A percentile compares a stretch with the other conserved stretches of the same genome.
These are phyloP conservation scores for Corvus hawaiiensis DNA, from an alignment of 2,113 vertebrate species.

Conservation along the genomic window DNA sequence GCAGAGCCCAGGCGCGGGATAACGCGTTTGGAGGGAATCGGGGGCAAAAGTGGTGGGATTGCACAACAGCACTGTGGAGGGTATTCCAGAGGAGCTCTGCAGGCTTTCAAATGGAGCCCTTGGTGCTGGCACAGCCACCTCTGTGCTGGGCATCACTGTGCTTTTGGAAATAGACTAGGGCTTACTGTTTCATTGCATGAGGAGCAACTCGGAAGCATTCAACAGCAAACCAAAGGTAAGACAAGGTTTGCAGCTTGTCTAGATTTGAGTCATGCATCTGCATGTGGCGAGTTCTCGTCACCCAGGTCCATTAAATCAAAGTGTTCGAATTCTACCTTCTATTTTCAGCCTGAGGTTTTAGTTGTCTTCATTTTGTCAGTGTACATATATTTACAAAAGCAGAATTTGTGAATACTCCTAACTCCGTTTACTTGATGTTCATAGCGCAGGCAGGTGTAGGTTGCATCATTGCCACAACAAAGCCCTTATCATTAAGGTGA, in stretches of 20 bases:
- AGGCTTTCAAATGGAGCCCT: neutral
- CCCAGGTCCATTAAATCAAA: neutral
- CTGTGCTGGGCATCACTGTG: accelerated
- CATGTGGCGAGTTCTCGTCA: neutral
- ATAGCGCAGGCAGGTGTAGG: neutral
- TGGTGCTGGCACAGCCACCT: neutral
- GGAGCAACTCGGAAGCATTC: neutral
- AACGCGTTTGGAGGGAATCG: accelerated
- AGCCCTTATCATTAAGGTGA: neutral
- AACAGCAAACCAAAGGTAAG: neutral
- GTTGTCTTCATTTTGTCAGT: neutral
- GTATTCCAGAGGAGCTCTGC: neutral
- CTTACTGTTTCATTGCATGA: neutral
- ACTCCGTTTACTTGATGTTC: neutral
- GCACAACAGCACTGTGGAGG: accelerated
- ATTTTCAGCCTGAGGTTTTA: neutral
- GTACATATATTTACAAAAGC: too few relatives aligned
- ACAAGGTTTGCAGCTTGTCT: neutral
- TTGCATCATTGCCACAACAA: neutral
- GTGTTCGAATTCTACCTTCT: accelerated
- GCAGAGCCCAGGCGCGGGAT: neutral
- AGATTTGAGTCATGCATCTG: neutral
- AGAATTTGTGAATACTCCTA: neutral
- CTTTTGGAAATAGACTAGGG: neutral
- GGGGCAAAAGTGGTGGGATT: neutral